phyloP scores from a whole-genome alignment of 2,113 vertebrate species.

The Callipepla californica region DNA sequence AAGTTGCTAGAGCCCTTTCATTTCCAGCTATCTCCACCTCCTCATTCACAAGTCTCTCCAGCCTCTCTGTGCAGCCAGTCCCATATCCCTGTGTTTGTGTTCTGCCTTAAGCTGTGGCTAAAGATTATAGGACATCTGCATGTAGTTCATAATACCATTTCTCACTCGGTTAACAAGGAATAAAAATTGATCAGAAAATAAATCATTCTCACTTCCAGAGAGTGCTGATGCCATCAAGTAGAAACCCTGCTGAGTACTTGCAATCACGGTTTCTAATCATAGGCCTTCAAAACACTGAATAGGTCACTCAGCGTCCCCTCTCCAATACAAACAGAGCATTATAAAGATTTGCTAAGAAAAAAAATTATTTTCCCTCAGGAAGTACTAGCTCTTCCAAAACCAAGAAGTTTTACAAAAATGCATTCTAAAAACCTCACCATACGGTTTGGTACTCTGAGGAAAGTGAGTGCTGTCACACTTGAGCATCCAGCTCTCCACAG shows the following conservation, averaged over 20 bases:
- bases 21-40: not conserved
- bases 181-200: not conserved
- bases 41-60: not conserved
- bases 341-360: not conserved
- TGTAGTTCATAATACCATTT: not conserved
- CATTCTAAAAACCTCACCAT: not conserved
- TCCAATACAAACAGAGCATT: not conserved
- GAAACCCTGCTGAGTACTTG: not conserved
- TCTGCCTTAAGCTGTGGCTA: not conserved
- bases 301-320: not conserved
- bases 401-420: not conserved
- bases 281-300: not conserved
- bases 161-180: not conserved
- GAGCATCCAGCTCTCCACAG: not conserved
- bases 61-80: not conserved
- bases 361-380: not conserved
- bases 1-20: not conserved
- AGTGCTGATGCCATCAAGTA: rapidly evolving
- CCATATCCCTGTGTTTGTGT: rapidly evolving
- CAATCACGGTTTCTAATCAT: not conserved
- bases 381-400: not conserved
- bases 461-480: rapidly evolving
- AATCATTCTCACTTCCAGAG: not conserved
- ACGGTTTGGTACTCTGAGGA: not conserved
- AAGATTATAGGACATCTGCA: not conserved